Evolutionary conservation across 2,797 vertebrate species (phyloP).

Genomic region (Arnoldichthys spilopterus): DNA sequence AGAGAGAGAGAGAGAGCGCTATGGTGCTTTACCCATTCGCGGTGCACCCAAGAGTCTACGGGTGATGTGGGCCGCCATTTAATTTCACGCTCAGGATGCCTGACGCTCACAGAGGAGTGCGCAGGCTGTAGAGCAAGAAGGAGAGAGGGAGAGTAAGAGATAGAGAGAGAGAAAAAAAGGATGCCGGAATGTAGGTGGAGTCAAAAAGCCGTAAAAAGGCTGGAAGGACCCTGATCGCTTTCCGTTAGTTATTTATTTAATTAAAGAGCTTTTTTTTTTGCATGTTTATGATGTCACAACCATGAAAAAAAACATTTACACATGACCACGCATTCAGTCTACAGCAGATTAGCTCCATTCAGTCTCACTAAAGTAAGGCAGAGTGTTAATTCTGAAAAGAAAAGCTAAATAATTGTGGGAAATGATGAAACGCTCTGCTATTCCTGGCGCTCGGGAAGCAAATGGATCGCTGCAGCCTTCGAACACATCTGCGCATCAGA

Average conservation of each 20-base stretch:
- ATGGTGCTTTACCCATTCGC: neutral
- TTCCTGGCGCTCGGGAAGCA: neutral
- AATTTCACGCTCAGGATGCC: conserved; percentile 54
- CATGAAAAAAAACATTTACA: too few relatives aligned
- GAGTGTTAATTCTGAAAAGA: neutral
- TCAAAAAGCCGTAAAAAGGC: conserved; percentile 45
- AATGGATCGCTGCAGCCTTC: neutral
- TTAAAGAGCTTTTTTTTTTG: neutral
- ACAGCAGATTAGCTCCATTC: neutral
- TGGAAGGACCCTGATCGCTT: neutral
- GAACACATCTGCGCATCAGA: neutral
- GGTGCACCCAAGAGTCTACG: conserved; percentile 25
- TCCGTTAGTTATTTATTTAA: too few relatives aligned
- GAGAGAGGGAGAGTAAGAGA: conserved; percentile 46
- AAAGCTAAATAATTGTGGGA: too few relatives aligned
- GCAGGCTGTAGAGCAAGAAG: conserved; percentile 7
- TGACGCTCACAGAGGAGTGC: neutral
- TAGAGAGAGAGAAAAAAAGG: conserved; percentile 28
- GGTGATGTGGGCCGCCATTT: conserved; percentile 44
- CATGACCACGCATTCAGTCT: neutral
- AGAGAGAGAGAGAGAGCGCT: conserved; percentile 12
- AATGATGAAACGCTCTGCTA: neutral
- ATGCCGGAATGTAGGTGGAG: conserved; percentile 47
- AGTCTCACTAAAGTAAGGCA: neutral
- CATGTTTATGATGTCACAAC: too few relatives aligned